Evolutionary conservation across 2,113 vertebrate genomes (phyloP).

Genomic region (Cisticola juncidis): DNA sequence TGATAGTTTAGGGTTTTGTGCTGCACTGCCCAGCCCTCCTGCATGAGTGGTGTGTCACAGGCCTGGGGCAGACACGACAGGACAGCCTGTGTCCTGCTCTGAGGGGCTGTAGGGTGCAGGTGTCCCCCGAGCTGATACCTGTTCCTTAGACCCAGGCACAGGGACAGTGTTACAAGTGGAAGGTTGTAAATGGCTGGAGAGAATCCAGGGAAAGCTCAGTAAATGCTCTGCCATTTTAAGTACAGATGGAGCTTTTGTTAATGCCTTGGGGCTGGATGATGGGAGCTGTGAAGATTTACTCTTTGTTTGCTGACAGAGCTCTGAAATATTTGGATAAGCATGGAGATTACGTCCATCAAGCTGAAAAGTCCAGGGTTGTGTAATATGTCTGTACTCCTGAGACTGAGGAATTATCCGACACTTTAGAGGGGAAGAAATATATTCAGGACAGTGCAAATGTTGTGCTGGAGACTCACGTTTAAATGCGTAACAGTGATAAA

Average conservation of each 20-base stretch:
- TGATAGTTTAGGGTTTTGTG: background rate
- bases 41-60: accelerated
- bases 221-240: background rate
- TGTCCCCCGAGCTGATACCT: background rate
- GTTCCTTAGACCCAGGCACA: background rate
- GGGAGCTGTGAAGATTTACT: background rate
- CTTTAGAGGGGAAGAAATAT: background rate
- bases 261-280: background rate
- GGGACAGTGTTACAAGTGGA: background rate
- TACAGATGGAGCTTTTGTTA: background rate
- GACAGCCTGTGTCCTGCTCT: background rate
- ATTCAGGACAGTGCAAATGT: background rate
- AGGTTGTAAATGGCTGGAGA: background rate
- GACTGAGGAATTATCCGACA: background rate
- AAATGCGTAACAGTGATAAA: background rate
- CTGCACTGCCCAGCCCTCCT: background rate
- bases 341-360: background rate
- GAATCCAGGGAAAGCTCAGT: background rate
- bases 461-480: background rate
- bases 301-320: background rate
- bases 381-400: background rate
- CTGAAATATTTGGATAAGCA: background rate
- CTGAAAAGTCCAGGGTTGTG: background rate
- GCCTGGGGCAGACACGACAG: background rate
- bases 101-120: background rate